Evolutionary conservation across 2,888 invertebrate genomes (phyloP), one percentile per base, ranked within the genome.

Genomic region (Chironomus tentans): DNA sequence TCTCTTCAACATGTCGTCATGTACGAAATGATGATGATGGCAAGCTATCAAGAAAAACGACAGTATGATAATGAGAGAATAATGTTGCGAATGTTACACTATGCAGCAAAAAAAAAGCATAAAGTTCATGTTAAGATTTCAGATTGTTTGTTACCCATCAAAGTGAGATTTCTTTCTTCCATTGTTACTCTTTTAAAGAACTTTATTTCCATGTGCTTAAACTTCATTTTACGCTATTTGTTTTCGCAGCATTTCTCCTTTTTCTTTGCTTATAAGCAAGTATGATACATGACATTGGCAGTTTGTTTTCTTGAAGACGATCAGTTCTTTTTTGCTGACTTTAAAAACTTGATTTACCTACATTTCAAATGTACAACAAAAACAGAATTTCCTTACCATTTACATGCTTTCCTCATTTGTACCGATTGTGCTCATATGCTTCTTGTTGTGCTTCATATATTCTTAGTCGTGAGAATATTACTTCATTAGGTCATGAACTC

Each of bases 21-120:
- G 13, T 24, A 13, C 7, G 48, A 70, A 47, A 50, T n/a, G 48
- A 50, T 70, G 70, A 28, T n/a, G 50, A 46, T 24, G 65, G 72
- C 61, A 72, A 61, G 28, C 65, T 73, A 73, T 73, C 73, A 73
- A 73, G 73, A 65, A 73, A 38, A 65, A 62, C 62, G 73, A 73
- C 73, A 73, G 73, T 73, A 73, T 72, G 72, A 72, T 73, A 73
- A 73, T 73, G 73, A 73, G 72, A 47, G 62, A 22, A 47, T 73
- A 73, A 38, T 65, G 65, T 65, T 73, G 56, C 24, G 62, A 18
- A 62, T 72, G 50, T 18, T 72, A 61, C 28, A 48, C 28, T 28
- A 50, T 6, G 61, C 61, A 61, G 38, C 10, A 68, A 24, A 38
- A 38, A 38, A 38, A 12, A 28, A 7, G 68, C 24, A 24, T 28